A percentile compares a stretch with the other conserved stretches of the same genome.
These are phyloP conservation scores for Nothocercus julius DNA, from an alignment of 2,113 vertebrate species.

Conservation along the genomic window DNA sequence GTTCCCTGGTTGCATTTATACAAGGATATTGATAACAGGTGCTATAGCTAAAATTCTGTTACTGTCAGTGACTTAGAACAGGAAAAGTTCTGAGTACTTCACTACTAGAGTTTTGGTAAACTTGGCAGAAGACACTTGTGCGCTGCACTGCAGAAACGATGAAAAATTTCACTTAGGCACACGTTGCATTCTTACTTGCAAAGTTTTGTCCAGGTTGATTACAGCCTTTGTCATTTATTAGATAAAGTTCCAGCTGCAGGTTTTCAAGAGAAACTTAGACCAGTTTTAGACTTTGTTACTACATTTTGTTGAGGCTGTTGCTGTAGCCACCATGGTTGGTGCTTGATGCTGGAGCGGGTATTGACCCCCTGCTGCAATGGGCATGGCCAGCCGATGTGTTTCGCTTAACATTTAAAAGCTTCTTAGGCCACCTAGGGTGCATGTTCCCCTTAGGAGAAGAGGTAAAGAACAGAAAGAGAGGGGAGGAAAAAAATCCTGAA, in stretches of 20 bases:
- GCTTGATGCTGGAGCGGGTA: constrained; percentile 29
- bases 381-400: neutral
- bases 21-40: neutral
- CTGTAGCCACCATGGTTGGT: neutral
- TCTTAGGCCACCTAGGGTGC: neutral
- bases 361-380: constrained; percentile 34
- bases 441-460: neutral
- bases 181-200: neutral
- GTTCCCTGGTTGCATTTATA: neutral
- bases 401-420: constrained; percentile 46
- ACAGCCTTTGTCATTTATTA: neutral
- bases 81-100: neutral
- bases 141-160: fast-evolving
- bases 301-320: neutral
- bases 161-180: neutral
- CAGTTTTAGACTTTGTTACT: neutral
- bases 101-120: neutral
- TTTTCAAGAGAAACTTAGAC: neutral
- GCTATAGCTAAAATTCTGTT: neutral
- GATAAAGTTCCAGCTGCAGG: neutral
- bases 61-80: neutral
- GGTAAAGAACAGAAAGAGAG: neutral
- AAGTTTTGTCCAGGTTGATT: neutral
- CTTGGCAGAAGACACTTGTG: neutral
- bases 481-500: neutral